These are phyloP conservation scores for Rhabdomys dilectus DNA, from an alignment of 2,113 vertebrate genomes.

Conservation along the genomic window DNA sequence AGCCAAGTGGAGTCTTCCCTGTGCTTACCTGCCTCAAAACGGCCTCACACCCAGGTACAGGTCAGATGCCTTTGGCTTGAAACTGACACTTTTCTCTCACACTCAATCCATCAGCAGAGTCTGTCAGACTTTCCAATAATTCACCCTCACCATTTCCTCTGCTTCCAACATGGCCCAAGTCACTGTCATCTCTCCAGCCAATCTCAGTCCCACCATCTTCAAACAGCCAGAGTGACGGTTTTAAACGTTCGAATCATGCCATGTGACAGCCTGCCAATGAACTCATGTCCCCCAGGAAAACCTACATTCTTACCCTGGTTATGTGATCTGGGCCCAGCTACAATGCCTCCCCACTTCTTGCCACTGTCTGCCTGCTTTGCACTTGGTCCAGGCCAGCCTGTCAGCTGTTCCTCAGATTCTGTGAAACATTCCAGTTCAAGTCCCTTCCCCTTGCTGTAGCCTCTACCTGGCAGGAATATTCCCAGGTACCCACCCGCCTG, in stretches of 20 bases:
- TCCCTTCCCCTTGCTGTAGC: neutral
- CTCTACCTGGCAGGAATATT: neutral
- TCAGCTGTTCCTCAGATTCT: neutral
- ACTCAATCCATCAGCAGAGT: neutral
- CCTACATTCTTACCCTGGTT: neutral
- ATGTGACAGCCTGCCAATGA: neutral
- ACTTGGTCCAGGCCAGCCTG: neutral
- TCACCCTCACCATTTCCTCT: neutral
- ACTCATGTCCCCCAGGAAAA: neutral
- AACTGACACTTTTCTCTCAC: neutral
- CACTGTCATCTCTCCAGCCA: neutral
- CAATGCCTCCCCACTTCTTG: neutral
- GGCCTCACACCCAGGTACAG: neutral
- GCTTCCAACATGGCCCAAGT: neutral
- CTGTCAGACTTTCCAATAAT: neutral
- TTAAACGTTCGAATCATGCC: neutral
- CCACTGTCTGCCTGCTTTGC: neutral
- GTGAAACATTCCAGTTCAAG: neutral
- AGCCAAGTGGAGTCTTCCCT: neutral
- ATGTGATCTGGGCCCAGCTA: neutral
- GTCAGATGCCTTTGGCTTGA: neutral
- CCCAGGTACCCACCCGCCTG: neutral
- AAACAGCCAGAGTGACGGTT: neutral
- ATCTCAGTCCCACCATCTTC: neutral
- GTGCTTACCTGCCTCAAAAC: neutral